Evolutionary conservation across 1,140 invertebrate species (phyloP).

Genomic region (Anoplolepis gracilipes): DNA sequence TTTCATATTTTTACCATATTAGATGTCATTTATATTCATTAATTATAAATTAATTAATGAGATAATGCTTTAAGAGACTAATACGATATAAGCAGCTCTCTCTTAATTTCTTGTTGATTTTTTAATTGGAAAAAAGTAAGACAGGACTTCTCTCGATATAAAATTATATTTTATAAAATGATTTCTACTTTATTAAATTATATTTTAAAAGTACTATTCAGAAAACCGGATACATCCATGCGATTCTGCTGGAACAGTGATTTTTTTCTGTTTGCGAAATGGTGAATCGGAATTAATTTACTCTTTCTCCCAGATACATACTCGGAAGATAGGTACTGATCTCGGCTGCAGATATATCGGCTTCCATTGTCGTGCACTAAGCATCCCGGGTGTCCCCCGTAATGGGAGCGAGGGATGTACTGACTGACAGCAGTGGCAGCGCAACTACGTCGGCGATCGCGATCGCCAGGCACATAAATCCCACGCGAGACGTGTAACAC

Average conservation of each 20-base stretch:
- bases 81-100: too few relatives aligned
- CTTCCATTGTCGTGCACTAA: conserved; percentile 40
- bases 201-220: neutral
- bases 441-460: conserved; percentile 46
- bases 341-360: conserved; percentile 40
- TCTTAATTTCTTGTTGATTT: too few relatives aligned
- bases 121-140: neutral
- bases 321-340: conserved; percentile 33
- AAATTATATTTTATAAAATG: neutral
- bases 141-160: neutral
- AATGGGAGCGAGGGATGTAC: conserved; percentile 38
- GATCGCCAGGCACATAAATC: conserved; percentile 60
- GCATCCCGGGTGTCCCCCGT: conserved; percentile 19
- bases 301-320: neutral
- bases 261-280: conserved; percentile 9
- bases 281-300: conserved; percentile 38
- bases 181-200: too few relatives aligned
- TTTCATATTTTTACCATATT: too few relatives aligned
- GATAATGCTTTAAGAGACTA: too few relatives aligned
- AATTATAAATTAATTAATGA: too few relatives aligned
- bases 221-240: neutral
- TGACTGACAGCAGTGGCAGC: conserved; percentile 39
- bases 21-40: too few relatives aligned
- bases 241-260: neutral
- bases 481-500: conserved; percentile 19